Evolutionary conservation across 2,113 vertebrate species (phyloP), one percentile per base, ranked within the genome.

Genomic region (Peucedramus taeniatus): DNA sequence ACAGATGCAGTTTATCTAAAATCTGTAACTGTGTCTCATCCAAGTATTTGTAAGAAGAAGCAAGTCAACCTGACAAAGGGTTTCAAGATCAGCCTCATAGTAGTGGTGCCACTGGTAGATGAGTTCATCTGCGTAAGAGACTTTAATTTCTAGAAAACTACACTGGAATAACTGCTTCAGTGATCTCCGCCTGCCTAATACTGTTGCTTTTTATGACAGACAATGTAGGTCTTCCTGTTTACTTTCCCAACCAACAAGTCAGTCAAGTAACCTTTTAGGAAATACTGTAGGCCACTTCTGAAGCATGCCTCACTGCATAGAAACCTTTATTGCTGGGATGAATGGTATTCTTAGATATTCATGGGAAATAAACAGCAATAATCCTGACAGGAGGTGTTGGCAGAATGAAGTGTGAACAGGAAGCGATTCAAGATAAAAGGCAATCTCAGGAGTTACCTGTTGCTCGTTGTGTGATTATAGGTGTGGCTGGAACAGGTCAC

Each of bases 341-440:
- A 97, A 96, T 96, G 80, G 94, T 94, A 95, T 96, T 96, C 94
- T 96, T 95, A 96, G 93, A 93, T 95, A 93, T 96, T 95, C 90
- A 95, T 95, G 90, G 93, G 74, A 96, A 97, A 95, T 95, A 97
- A 86, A 93, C 81, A 94, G 91, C 84, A 96, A 72, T 95, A 95
- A 92, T 92, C 92, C 83, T 90, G 80, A 85, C 76, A 92, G 94
- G 90, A 96, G 96, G 53, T 95, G 94, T 80, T 94, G 90, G 89
- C 93, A 95, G 93, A 89, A 70, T 87, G 87, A 93, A 93, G 87
- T 93, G 93, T 79, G 95, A 97, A 95, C 85, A 94, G 93, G 96
- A 96, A 97, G 80, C 3, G 74, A 97, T 97, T 95, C 94, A 95
- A 97, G 96, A 94, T 94, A 96, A 96, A 97, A 95, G 92, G 74